Percentiles rank a stretch among this genome's conserved stretches.
Evolutionary conservation across 2,797 vertebrate genomes (phyloP).

Genomic region (Tokudaia muenninki): DNA sequence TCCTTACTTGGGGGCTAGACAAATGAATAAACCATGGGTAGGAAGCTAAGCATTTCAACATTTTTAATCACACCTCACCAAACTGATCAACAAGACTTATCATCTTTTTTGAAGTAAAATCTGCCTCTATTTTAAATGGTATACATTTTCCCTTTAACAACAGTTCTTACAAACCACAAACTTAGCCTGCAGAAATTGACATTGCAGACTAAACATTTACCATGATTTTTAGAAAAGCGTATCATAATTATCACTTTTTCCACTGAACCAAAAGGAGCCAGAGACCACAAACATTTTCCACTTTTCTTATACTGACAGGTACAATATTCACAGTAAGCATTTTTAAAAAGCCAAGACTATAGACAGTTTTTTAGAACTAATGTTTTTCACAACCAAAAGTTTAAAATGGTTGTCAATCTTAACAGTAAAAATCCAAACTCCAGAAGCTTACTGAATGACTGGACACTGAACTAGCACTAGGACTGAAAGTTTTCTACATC

Average conservation of each 20-base stretch:
- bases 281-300: slow-evolving; percentile 82
- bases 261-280: slow-evolving; percentile 81
- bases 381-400: slow-evolving; percentile 56
- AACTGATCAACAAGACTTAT: slow-evolving; percentile 38
- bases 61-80: slow-evolving; percentile 63
- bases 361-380: slow-evolving; percentile 62
- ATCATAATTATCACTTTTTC: slow-evolving; percentile 85
- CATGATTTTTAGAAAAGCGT: slow-evolving; percentile 77
- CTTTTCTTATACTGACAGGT: slow-evolving; percentile 80
- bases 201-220: slow-evolving; percentile 85
- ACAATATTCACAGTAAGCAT: slow-evolving; percentile 65
- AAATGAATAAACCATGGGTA: slow-evolving; percentile 32
- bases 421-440: slow-evolving; percentile 67
- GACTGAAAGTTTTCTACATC: background rate
- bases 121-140: slow-evolving; percentile 69
- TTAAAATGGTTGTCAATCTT: slow-evolving; percentile 31
- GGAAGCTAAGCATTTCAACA: slow-evolving; percentile 55
- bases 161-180: slow-evolving; percentile 81
- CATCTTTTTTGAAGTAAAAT: slow-evolving; percentile 66
- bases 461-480: slow-evolving; percentile 12
- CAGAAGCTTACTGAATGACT: slow-evolving; percentile 22
- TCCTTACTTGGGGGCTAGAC: slow-evolving; percentile 7
- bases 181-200: slow-evolving; percentile 77
- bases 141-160: slow-evolving; percentile 78
- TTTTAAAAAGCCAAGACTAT: slow-evolving; percentile 54